Base-by-base conservation (phyloP, 2,113 vertebrate species). In the Thunnus maccoyii region DNA sequence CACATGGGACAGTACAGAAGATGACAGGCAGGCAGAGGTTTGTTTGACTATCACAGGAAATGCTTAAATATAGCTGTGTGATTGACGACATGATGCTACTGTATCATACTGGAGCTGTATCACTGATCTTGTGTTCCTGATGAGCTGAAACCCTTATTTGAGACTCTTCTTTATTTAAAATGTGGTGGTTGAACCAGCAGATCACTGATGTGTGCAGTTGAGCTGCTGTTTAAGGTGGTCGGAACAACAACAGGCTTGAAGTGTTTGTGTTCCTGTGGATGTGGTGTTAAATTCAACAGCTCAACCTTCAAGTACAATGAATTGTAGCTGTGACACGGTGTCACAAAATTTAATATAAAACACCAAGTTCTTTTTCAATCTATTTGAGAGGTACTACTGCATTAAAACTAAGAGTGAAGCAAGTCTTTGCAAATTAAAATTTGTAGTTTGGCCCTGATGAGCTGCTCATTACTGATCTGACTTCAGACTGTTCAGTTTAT, bases 241-340 rank as follows among this genome's bases (percentile, higher is more conserved):
- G 52, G 56, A 56, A 30, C 25, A 69, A 46, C 16, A 74, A 36
- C 78, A 7, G 41, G 55, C 61, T 60, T 80, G 3, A 75, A 69
- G 57, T 70, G 63, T 73, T 36, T 20, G 44, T 71, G 51, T 72
- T 61, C 48, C 56, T 69, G 71, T 75, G 57, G 27, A 56, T 30
- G 65, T 57, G 72, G 66, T 27, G 36, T 60, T 57, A 1, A 2
- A 18, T 4, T 75, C 16, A 47, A n/a, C 60, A 18, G 64, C 1
- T 52, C 3, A 0, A 72, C 54, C 48, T 71, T 70, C 10, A 9
- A 9, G 7, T 41, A 41, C 36, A 41, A 9, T 9, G 5, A 30
- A 15, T n/a, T 30, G 18, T 5, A n/a, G 52, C 57, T 11, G 44
- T 61, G 36, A 57, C 3, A 9, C 20, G 18, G 61, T 48, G 46